Evolutionary conservation across 2,797 vertebrate genomes (phyloP), one percentile per base, ranked within the genome.

Genomic region (Parotocinclus haroldoi): DNA sequence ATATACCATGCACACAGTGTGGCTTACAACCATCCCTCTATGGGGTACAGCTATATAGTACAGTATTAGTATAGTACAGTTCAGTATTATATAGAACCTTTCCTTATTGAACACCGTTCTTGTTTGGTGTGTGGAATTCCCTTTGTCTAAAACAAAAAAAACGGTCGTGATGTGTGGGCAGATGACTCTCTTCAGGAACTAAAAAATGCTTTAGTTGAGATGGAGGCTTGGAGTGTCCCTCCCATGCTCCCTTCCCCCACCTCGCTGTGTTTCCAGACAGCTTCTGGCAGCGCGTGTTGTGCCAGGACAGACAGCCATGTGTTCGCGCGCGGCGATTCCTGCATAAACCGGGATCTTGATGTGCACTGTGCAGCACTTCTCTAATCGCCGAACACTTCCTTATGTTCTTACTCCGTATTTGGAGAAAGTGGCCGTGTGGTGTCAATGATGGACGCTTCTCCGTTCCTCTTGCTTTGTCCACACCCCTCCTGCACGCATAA

Each of bases 381-480:
- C 1, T 6, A 13, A n/a, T 14, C 17, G 50, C 59, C 39, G 11
- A 7, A 7, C 27, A 12, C 55, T 44, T 58, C 53, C n/a, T 5
- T 1, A 0, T 64, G 16, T 27, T 36, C 50, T 37, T 60, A 5
- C 3, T 48, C 42, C 11, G 42, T 19, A 16, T 66, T 57, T 39
- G 10, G 58, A 67, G 49, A 53, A 68, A 16, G 67, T 59, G 58
- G 69, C 45, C 36, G 71, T 61, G 70, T 42, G 51, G 65, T 18
- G 27, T 7, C 10, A 5, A 1, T 66, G 67, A 73, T 69, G 76
- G 62, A 71, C 62, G 72, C 69, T 52, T 59, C 69, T 73, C 56
- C 60, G 63, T 65, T 72, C 65, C 68, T 68, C 63, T 63, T 56
- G 72, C 63, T 63, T 74, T 78, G 77, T 79, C 79, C 79, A 82